A percentile compares a stretch with the other conserved stretches of the same genome.
Evolutionary conservation across 2,888 invertebrate species (phyloP).

Genomic region (Dione vanillae): DNA sequence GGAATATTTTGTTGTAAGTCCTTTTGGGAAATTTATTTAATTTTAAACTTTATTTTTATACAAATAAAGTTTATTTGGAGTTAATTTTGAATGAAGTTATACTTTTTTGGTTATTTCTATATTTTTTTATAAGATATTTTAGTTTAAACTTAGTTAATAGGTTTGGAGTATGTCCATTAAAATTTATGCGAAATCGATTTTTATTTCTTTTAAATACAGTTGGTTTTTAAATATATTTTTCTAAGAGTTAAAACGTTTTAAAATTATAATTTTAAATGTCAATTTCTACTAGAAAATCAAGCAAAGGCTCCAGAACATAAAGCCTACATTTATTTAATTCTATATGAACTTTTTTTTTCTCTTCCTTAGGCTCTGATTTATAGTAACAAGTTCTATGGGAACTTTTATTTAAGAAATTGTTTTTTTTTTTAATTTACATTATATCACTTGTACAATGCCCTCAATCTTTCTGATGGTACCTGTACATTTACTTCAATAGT

Average conservation of each 20-base stretch:
- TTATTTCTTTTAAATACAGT: neutral
- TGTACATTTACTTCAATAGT: neutral
- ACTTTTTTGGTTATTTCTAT: neutral
- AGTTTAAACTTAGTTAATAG: neutral
- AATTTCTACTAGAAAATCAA: constrained; percentile 5
- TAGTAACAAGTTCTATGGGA: constrained; percentile 18
- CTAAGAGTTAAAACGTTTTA: neutral
- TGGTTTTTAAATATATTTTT: neutral
- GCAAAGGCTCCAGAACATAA: constrained; percentile 9
- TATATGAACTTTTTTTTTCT: neutral
- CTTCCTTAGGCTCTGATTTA: constrained; percentile 22
- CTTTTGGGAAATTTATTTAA: neutral
- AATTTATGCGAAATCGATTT: neutral
- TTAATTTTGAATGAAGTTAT: neutral
- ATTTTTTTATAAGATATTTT: constrained; percentile 9
- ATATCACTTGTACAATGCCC: constrained; percentile 11
- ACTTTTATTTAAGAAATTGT: constrained; percentile 11
- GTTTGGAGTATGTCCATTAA: neutral
- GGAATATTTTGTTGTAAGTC: constrained; percentile 20
- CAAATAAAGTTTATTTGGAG: neutral
- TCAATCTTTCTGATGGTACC: constrained; percentile 10
- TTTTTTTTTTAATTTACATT: neutral
- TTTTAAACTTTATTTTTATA: neutral
- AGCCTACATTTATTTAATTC: constrained; percentile 12
- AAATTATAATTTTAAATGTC: neutral